Percentiles rank a stretch among this genome's conserved stretches.
Evolutionary conservation across 2,888 invertebrate genomes (phyloP).

Genomic region (Timandra comae): DNA sequence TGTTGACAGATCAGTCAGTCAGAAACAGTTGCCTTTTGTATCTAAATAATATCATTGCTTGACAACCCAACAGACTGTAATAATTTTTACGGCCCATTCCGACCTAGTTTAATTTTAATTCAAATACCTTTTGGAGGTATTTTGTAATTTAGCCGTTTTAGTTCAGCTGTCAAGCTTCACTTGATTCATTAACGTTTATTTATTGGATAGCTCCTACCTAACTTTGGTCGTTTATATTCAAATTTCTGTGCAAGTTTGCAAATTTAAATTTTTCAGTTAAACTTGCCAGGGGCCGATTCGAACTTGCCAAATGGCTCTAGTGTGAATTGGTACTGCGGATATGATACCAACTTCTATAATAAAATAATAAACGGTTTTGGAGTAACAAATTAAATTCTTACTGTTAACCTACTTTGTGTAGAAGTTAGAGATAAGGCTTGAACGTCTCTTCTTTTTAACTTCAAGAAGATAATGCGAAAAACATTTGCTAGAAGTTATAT

Average conservation of each 20-base stretch:
- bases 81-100: slow-evolving; percentile 3
- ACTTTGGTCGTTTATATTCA: slow-evolving; percentile 49
- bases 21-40: no score
- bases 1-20: no score
- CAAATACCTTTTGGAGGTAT: slow-evolving; percentile 22
- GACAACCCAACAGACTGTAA: no score
- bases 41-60: no score
- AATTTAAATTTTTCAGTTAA: slow-evolving; percentile 33
- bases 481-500: no score
- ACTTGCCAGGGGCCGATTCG: slow-evolving; percentile 15
- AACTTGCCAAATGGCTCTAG: slow-evolving; percentile 16
- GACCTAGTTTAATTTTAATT: slow-evolving; percentile 1
- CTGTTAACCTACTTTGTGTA: no score
- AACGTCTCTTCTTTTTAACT: no score
- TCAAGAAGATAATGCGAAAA: no score
- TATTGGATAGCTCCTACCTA: slow-evolving; percentile 39
- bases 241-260: slow-evolving; percentile 36
- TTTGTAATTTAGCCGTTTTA: slow-evolving; percentile 33
- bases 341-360: no score
- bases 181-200: slow-evolving; percentile 51
- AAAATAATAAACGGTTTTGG: no score
- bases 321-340: slow-evolving; percentile 4
- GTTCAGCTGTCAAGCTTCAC: slow-evolving; percentile 32
- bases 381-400: no score
- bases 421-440: no score